Evolutionary conservation across 2,113 vertebrate genomes (phyloP), one percentile per base, ranked within the genome.

Genomic region (Cisticola juncidis): DNA sequence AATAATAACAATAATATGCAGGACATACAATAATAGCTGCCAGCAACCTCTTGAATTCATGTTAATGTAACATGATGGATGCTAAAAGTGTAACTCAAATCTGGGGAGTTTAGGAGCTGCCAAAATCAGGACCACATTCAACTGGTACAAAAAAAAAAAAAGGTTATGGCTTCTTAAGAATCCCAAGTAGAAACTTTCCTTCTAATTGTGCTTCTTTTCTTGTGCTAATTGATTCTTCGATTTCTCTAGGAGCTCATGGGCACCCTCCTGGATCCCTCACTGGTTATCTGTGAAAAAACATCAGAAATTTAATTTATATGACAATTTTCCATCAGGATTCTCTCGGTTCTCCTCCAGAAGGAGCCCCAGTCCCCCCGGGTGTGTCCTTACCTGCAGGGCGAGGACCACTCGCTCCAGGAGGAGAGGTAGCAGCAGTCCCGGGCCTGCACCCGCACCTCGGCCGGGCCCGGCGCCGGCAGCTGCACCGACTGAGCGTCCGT

Each of bases 391-490:
- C 97, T 98, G 94, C 96, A 91, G 3, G 50, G 76, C 0, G 95
- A 62, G 33, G 97, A 97, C n/a, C n/a, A n/a, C 10, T 94, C 33
- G 11, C 98, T 98, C 97, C 97, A 98, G n/a, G 64, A 94, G 9
- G 97, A 97, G 48, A 57, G 95, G 29, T 97, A 97, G 40, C 97
- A 98, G 50, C 94, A 79, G 87, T 98, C 98, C 78, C 79, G 92
- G 72, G 98, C 97, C 92, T 83, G 94, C 81, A 98, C 86, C 1
- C 6, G 31, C 35, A 98, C 76, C 73, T 58, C 86, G 4, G 64
- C 81, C 11, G 92, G 94, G n/a, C 64, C 69, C 0, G 19, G 3
- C 1, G 0, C 20, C 11, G 53, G 14, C 51, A 97, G 72, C 71
- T 74, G 74, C 66, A 96, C 2, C 3, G 3, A 4, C 60, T 68